phyloP scores from a whole-genome alignment of 1,140 invertebrate genomes.

The Drosophila ogumai region DNA sequence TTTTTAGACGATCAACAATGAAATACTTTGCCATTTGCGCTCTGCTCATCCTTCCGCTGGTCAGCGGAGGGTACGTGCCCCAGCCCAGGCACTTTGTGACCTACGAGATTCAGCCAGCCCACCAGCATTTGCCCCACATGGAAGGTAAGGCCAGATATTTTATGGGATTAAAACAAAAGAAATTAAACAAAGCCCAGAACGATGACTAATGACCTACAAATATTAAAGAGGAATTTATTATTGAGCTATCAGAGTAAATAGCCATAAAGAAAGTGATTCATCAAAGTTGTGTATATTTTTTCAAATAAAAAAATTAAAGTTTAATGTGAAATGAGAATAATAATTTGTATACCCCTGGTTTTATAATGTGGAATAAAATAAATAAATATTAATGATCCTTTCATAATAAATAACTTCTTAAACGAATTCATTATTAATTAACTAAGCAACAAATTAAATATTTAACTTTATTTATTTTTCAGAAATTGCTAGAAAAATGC shows the following conservation, averaged over 20 bases:
- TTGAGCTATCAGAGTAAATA: not conserved
- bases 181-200: not conserved
- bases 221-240: not conserved
- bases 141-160: conserved; percentile 3
- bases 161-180: not conserved
- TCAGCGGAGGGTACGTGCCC: conserved; percentile 52
- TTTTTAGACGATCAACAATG: conserved; percentile 48
- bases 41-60: conserved; percentile 61
- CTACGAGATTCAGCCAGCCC: conserved; percentile 31
- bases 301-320: not conserved
- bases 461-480: not conserved
- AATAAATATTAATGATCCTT: too few species aligned
- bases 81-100: conserved; percentile 10
- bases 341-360: not conserved
- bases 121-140: conserved; percentile 18
- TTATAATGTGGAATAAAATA: not conserved
- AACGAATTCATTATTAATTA: not conserved
- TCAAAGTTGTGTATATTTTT: not conserved
- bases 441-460: not conserved
- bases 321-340: not conserved
- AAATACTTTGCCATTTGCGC: conserved; percentile 59
- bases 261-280: conserved; percentile 3
- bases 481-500: conserved; percentile 35
- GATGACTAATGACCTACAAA: not conserved
- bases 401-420: too few species aligned